Conservation (phyloP, 2,888 invertebrate genomes). For the Harpalus rufipes region DNA sequence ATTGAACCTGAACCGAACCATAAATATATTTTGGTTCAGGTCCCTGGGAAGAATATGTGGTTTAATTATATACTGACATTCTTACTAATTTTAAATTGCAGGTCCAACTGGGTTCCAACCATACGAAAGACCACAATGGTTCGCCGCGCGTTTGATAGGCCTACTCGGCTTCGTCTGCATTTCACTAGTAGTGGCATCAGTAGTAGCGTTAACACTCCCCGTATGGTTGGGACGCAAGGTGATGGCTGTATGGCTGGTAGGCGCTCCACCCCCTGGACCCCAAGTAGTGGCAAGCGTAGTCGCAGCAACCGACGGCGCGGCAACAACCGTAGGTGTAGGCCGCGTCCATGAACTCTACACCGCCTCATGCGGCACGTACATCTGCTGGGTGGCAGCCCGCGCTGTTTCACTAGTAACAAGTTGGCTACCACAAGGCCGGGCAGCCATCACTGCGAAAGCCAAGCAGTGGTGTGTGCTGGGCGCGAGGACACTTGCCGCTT, state of each 20-base stretch:
- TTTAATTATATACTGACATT: neutral
- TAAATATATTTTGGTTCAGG: too few species aligned
- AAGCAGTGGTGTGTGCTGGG: conserved; percentile 88
- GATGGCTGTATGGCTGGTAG: conserved; percentile 91
- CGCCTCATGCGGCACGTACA: conserved; percentile 95
- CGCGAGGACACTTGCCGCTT: conserved; percentile 87
- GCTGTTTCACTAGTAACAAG: conserved; percentile 89
- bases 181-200: conserved; percentile 91
- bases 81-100: conserved; percentile 60
- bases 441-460: conserved; percentile 85
- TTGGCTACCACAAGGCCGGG: conserved; percentile 94
- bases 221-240: conserved; percentile 93
- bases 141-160: conserved; percentile 84
- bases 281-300: conserved; percentile 72
- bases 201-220: conserved; percentile 92
- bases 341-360: conserved; percentile 97
- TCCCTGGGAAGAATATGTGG: neutral
- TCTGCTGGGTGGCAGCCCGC: conserved; percentile 95
- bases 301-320: conserved; percentile 69
- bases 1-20: too few species aligned
- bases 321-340: conserved; percentile 71
- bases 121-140: conserved; percentile 91
- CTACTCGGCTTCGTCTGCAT: conserved; percentile 89
- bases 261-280: conserved; percentile 76
- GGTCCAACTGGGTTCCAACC: conserved; percentile 92